Evolutionary conservation across 1,140 invertebrate genomes (phyloP).

Genomic region (Musca vetustissima): DNA sequence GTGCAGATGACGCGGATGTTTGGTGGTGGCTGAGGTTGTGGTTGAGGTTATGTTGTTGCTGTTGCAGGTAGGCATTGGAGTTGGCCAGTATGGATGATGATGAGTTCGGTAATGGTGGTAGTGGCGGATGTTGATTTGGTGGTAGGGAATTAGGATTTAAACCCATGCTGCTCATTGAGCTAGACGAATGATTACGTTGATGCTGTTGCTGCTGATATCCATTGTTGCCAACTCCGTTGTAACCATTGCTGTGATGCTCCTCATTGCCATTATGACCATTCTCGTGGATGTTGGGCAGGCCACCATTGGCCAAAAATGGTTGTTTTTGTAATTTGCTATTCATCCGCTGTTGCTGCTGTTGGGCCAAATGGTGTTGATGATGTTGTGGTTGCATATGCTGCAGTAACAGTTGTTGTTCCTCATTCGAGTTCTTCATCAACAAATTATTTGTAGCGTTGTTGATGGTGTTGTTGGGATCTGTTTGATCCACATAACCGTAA

Average conservation of each 20-base stretch:
- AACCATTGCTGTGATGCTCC: conserved; percentile 20
- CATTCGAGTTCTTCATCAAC: conserved; percentile 30
- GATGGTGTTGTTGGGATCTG: too few relatives aligned
- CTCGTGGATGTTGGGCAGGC: conserved; percentile 48
- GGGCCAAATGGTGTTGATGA: conserved; percentile 44
- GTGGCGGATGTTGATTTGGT: conserved; percentile 11
- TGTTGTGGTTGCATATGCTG: conserved; percentile 30
- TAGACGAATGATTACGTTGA: conserved; percentile 34
- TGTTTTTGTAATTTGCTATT: conserved; percentile 52
- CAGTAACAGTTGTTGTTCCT: conserved; percentile 45
- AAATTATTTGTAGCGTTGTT: conserved; percentile 8
- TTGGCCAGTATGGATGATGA: conserved; percentile 30
- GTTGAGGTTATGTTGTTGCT: conserved; percentile 12
- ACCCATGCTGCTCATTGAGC: conserved; percentile 29
- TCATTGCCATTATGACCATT: conserved; percentile 37
- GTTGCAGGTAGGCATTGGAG: conserved; percentile 24
- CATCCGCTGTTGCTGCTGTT: conserved; percentile 47
- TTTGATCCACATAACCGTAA: conserved; percentile 31
- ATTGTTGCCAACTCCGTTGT: conserved; percentile 16
- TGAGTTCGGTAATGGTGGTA: conserved; percentile 29
- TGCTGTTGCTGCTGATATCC: conserved; percentile 26
- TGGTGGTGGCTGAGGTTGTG: conserved; percentile 8
- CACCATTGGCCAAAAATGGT: conserved; percentile 47
- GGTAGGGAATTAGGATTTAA: conserved; percentile 19
- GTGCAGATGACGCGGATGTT: conserved; percentile 5